phyloP scores from a whole-genome alignment of 2,797 vertebrate species.

The Natrix natrix region DNA sequence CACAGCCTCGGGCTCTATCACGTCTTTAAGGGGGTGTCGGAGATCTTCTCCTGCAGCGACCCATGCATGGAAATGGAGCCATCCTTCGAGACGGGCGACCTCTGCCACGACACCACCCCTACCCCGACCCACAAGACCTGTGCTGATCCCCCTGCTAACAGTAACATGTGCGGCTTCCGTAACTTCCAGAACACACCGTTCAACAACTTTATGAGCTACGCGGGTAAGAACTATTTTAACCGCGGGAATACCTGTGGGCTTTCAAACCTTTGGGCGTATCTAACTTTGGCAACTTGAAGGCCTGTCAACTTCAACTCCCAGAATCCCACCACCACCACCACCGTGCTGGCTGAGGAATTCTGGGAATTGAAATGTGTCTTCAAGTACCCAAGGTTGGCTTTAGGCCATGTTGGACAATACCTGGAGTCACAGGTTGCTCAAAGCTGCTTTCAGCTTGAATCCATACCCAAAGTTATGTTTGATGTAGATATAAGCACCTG shows the following conservation, averaged over 20 bases:
- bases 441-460: neutral
- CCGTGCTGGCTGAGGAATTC: neutral
- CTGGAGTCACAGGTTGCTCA: neutral
- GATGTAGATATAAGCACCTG: neutral
- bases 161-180: conserved; percentile 89
- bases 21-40: conserved; percentile 95
- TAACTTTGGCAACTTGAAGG: neutral
- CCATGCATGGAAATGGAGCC: conserved; percentile 95
- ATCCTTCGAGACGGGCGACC: conserved; percentile 95
- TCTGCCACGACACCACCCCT: conserved; percentile 95
- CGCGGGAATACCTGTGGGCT: neutral
- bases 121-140: conserved; percentile 94
- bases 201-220: conserved; percentile 99
- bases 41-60: conserved; percentile 96
- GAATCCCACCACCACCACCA: neutral
- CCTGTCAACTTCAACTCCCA: neutral
- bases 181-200: conserved; percentile 91
- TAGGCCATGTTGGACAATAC: neutral
- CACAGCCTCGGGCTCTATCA: conserved; percentile 97
- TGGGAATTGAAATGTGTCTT: neutral
- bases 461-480: neutral
- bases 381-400: neutral
- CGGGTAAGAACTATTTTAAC: conserved; percentile 76
- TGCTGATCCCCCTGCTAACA: conserved; percentile 88
- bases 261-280: neutral